phyloP scores from a whole-genome alignment of 1,140 invertebrate species.

The Battus philenor region DNA sequence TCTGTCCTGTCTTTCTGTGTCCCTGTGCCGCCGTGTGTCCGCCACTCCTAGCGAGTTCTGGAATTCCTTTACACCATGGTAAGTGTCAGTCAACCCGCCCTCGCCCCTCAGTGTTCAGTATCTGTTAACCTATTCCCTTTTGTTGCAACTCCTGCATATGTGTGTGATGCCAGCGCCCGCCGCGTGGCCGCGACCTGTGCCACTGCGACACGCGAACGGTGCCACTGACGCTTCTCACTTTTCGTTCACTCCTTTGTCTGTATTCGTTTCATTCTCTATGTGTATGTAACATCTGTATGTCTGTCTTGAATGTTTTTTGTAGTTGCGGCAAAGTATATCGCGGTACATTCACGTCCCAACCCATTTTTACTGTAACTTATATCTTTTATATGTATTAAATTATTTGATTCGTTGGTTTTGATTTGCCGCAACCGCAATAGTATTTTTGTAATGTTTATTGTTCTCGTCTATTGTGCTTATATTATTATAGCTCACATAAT shows the following conservation, averaged over 20 bases:
- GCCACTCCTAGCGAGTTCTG: conserved; percentile 93
- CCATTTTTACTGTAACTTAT: conserved; percentile 28
- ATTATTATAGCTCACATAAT: conserved; percentile 66
- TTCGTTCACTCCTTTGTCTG: conserved; percentile 72
- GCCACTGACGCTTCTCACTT: conserved; percentile 67
- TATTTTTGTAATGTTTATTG: conserved; percentile 74
- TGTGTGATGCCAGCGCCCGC: conserved; percentile 67
- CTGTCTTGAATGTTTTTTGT: conserved; percentile 75
- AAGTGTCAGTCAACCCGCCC: conserved; percentile 86
- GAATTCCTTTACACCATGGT: conserved; percentile 97
- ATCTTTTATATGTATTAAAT: background rate
- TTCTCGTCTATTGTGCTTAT: conserved; percentile 76
- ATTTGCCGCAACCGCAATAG: conserved; percentile 55
- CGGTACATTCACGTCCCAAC: too few relatives aligned
- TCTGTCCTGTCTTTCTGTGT: conserved; percentile 84
- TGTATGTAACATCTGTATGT: conserved; percentile 79
- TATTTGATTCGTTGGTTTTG: conserved; percentile 16
- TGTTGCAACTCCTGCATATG: conserved; percentile 71
- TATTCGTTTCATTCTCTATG: conserved; percentile 77
- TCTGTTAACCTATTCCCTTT: conserved; percentile 75
- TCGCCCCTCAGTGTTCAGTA: conserved; percentile 76
- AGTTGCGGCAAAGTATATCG: conserved; percentile 61
- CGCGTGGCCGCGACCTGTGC: conserved; percentile 45
- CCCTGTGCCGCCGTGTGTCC: conserved; percentile 81
- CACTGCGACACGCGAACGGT: conserved; percentile 58